Base-by-base conservation (phyloP, 2,113 vertebrate species). In the Terrapene triunguis region DNA sequence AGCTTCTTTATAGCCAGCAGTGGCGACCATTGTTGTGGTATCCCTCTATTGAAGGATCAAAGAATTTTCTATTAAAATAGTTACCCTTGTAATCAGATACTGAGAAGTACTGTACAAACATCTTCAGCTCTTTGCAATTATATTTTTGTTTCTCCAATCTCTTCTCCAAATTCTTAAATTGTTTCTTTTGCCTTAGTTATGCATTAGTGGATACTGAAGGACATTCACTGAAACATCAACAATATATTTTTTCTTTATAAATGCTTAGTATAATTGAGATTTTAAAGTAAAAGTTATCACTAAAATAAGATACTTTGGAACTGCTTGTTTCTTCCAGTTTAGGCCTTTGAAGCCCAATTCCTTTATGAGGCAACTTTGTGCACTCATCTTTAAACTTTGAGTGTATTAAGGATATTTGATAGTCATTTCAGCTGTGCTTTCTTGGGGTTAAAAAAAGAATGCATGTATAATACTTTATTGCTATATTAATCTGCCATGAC, bases 281-380 rank as follows among this genome's bases (percentile, higher is more conserved):
- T 65, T 69, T 90, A 38, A 92, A 65, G 6, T 87, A 76, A 92
- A 96, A 93, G 89, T 3, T 83, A 78, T 2, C 38, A 44, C 24
- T 65, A 74, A 94, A 96, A 94, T 88, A 35, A 84, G 25, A 84
- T 89, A 22, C 51, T 94, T 55, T 80, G 79, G 91, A 92, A 78
- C 14, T 22, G 80, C 82, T 92, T 1, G 21, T 90, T 95, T 93
- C 9, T 53, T 80, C 3, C 38, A 74, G 83, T 95, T 94, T 92
- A 92, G 47, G 92, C 89, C 69, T 90, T 81, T 91, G 92, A 87
- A 42, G 42, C 7, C 48, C 25, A 10, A 72, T 47, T 93, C 24
- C 38, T 93, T 47, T 69, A 81, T 54, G 32, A 72, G 93, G n/a
- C 6, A 94, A 85, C 65, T 92, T 93, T 83, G 38, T 87, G 10